These are phyloP conservation scores for Notechis scutatus DNA, from an alignment of 2,113 vertebrate species.

Conservation along the genomic window DNA sequence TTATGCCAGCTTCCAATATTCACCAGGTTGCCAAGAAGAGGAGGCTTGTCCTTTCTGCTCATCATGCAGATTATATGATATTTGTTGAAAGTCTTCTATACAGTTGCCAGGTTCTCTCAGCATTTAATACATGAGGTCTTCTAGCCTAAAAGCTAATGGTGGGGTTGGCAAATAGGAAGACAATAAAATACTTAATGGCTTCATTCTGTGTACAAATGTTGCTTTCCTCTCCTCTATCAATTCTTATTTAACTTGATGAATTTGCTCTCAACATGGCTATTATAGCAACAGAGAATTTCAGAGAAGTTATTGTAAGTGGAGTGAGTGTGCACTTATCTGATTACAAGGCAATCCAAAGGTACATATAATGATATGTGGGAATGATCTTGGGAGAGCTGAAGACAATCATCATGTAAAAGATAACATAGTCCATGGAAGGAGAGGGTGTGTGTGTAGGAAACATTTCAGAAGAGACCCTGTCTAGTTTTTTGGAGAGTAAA, in stretches of 20 bases:
- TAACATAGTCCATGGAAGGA: neutral
- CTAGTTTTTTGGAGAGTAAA: neutral
- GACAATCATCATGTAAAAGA: neutral
- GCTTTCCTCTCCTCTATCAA: neutral
- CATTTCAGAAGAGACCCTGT: neutral
- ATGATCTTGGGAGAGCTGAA: neutral
- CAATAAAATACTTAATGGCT: neutral
- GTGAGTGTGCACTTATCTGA: neutral
- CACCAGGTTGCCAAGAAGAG: neutral
- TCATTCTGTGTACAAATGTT: conserved; percentile 4
- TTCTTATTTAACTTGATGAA: neutral
- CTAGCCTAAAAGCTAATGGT: neutral
- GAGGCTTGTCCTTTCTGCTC: too few relatives aligned
- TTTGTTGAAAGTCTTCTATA: neutral
- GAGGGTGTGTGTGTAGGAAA: neutral
- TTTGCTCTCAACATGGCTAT: neutral
- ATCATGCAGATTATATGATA: neutral
- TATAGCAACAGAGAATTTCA: neutral
- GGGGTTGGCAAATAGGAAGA: neutral
- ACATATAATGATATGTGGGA: neutral
- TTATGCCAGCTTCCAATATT: neutral
- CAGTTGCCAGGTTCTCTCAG: neutral
- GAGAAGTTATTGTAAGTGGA: neutral
- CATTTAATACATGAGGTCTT: neutral
- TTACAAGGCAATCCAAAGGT: neutral